These are phyloP conservation scores for Phrynocephalus forsythii DNA, from an alignment of 2,797 vertebrate species.

Conservation along the genomic window DNA sequence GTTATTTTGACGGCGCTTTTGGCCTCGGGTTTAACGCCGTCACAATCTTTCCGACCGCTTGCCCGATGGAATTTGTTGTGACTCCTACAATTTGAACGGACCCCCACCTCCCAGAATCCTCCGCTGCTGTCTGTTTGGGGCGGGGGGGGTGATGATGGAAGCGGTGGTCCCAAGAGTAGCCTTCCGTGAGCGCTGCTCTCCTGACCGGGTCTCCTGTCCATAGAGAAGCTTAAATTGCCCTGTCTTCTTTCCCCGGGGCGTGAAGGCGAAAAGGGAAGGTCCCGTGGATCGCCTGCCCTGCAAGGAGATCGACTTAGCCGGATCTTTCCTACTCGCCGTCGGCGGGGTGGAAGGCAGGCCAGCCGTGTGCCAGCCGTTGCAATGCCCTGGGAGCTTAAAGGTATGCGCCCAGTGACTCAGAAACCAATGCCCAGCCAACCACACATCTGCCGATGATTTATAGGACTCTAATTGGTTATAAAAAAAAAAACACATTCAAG, in stretches of 20 bases:
- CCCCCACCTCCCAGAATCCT: neutral
- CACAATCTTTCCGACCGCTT: no score
- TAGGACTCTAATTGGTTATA: constrained; percentile 78
- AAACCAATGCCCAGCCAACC: constrained; percentile 62
- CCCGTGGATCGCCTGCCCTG: no score
- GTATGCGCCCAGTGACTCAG: constrained; percentile 68
- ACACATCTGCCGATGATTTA: constrained; percentile 76
- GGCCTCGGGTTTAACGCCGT: no score
- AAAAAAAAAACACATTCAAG: constrained; percentile 68
- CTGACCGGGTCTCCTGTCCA: neutral
- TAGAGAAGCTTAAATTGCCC: neutral
- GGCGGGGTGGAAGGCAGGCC: no score
- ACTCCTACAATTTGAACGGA: neutral
- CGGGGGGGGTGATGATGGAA: no score
- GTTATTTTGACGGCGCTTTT: no score
- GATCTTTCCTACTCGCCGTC: no score
- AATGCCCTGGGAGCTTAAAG: constrained; percentile 36
- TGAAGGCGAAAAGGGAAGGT: no score
- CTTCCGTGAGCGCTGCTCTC: neutral
- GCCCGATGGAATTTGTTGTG: no score
- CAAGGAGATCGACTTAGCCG: neutral
- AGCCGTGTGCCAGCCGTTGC: neutral
- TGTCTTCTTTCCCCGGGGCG: neutral
- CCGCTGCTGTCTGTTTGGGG: neutral
- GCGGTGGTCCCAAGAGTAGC: neutral